phyloP scores from a whole-genome alignment of 2,113 vertebrate genomes.

The Eleginops maclovinus region DNA sequence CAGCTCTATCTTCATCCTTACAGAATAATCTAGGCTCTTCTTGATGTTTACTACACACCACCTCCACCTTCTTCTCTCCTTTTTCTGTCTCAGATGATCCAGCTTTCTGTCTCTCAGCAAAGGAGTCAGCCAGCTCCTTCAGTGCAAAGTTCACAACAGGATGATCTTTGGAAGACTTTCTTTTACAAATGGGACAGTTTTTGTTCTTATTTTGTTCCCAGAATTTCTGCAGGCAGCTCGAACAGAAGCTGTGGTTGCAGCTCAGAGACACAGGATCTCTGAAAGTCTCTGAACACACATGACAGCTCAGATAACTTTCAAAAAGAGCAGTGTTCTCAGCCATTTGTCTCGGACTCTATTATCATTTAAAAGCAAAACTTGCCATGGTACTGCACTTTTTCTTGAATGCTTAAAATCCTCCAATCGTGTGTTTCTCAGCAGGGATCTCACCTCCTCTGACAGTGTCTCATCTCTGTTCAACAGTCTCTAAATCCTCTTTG shows the following conservation, averaged over 20 bases:
- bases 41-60: too few species aligned
- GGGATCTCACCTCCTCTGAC: not conserved
- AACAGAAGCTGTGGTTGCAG: constrained; percentile 62
- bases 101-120: constrained; percentile 3
- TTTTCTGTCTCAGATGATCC: not conserved
- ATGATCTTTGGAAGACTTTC: not conserved
- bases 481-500: not conserved
- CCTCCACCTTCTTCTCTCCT: too few species aligned
- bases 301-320: not conserved
- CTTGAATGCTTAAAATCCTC: too few species aligned
- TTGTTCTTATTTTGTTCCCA: too few species aligned
- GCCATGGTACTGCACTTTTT: too few species aligned
- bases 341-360: too few species aligned
- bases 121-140: constrained; percentile 32
- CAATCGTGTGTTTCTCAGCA: too few species aligned
- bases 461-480: not conserved
- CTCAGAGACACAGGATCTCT: constrained; percentile 37
- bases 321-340: too few species aligned
- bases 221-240: constrained; percentile 50
- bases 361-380: too few species aligned
- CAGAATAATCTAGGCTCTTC: too few species aligned
- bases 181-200: too few species aligned
- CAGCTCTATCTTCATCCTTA: too few species aligned
- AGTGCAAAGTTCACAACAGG: not conserved
- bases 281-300: constrained; percentile 1